Base-by-base conservation (phyloP, 2,113 vertebrate genomes). In the Indicator indicator region DNA sequence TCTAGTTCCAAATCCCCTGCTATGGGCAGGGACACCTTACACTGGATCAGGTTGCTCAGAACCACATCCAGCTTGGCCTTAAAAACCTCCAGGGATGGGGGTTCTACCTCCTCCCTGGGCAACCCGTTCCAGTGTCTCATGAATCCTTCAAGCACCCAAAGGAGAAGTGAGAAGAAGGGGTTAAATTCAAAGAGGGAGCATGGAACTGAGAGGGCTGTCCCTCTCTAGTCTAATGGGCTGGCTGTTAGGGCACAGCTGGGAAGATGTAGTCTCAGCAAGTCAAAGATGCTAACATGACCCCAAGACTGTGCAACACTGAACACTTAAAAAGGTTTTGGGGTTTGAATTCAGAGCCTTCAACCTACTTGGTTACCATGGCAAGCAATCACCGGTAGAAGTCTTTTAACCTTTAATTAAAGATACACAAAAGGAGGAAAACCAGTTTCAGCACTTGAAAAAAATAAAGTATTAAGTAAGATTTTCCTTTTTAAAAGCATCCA, bases 371-470 rank as follows among this genome's bases (percentile, higher is more conserved):
- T 95, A 87, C 95, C 94, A 94, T 95, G 94, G 96, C 89, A 94
- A 95, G 87, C 83, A 95, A 93, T 94, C 93, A 92, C 81, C 5
- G 20, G 74, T 59, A 95, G 81, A 89, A 96, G 70, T 82, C 93
- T 94, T 96, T 92, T 94, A 96, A 95, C 93, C 92, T 97, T 96
- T 92, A 94, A 97, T 97, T 96, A 97, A 96, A 90, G 81, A 90
- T 76, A 94, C 63, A 94, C 80, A 92, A 93, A 95, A 94, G 93
- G 50, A 93, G 77, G 67, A 90, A 95, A 92, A 97, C 50, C 67
- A 92, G 86, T 89, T 94, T 82, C 89, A 82, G 73, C 70, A 82
- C 92, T 93, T 88, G 90, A 95, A 93, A 95, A 93, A 96, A 95
- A 94, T 87, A 88, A 94, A 90, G 79, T 59, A 88, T 89, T 94